A percentile compares a stretch with the other conserved stretches of the same genome.
Evolutionary conservation across 2,113 vertebrate species (phyloP).

Genomic region (Sprattus sprattus): DNA sequence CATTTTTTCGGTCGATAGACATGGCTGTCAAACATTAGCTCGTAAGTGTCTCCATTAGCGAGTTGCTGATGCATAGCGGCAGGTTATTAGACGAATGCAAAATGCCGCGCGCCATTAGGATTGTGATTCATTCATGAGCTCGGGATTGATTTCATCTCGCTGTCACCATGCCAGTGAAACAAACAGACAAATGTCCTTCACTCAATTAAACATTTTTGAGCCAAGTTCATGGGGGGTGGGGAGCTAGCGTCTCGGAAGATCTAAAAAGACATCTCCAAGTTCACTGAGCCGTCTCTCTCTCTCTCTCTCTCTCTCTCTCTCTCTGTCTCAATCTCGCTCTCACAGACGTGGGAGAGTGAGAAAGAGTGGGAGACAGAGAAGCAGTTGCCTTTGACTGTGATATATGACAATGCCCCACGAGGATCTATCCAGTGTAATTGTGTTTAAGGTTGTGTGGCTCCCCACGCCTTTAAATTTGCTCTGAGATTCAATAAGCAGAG

Average conservation of each 20-base stretch:
- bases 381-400: constrained; percentile 2
- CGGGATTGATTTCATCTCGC: constrained; percentile 25
- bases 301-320: background rate
- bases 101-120: constrained; percentile 30
- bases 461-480: constrained; percentile 8
- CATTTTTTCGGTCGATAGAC: constrained; percentile 7
- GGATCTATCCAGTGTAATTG: constrained; percentile 6
- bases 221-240: background rate
- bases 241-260: background rate
- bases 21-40: constrained; percentile 19
- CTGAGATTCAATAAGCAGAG: constrained; percentile 19
- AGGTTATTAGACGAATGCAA: constrained; percentile 28
- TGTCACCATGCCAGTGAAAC: constrained; percentile 27
- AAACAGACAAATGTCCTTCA: constrained; percentile 23
- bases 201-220: constrained; percentile 29
- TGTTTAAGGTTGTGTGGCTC: constrained; percentile 14
- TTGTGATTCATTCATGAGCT: constrained; percentile 36
- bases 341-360: background rate
- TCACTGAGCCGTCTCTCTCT: background rate
- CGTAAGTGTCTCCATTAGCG: constrained; percentile 17
- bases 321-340: background rate
- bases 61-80: constrained; percentile 21
- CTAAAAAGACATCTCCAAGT: constrained; percentile 1
- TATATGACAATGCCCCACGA: constrained; percentile 3
- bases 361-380: background rate